These are phyloP conservation scores for Phlogophora meticulosa DNA, from an alignment of 2,888 invertebrate genomes.

Conservation along the genomic window DNA sequence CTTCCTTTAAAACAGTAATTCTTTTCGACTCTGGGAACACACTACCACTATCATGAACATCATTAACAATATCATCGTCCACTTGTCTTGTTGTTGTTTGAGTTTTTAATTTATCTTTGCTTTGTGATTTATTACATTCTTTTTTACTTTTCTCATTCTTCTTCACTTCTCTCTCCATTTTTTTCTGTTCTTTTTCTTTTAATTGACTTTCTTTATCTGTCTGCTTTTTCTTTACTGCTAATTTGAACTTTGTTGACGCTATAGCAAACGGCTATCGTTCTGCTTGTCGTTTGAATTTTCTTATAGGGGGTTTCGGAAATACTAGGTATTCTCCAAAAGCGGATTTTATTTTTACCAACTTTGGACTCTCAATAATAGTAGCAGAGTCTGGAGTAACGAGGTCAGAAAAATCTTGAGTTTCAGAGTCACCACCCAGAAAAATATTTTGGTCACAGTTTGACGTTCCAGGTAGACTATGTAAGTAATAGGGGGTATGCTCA, in stretches of 20 bases:
- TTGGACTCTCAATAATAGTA: too few species aligned
- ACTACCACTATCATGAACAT: not conserved
- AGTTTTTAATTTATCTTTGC: slow-evolving; percentile 3
- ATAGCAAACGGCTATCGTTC: too few species aligned
- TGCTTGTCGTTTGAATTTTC: too few species aligned
- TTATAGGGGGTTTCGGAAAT: not conserved
- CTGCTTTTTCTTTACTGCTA: not conserved
- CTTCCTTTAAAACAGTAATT: slow-evolving; percentile 3
- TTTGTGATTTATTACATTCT: slow-evolving; percentile 12
- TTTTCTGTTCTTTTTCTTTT: slow-evolving; percentile 3
- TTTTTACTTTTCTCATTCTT: slow-evolving; percentile 19
- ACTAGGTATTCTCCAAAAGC: not conserved
- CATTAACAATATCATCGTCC: slow-evolving; percentile 1
- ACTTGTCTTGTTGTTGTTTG: not conserved
- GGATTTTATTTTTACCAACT: not conserved
- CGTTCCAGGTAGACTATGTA: too few species aligned
- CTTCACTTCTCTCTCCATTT: slow-evolving; percentile 14
- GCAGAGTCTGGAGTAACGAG: too few species aligned
- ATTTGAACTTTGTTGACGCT: too few species aligned
- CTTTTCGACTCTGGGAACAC: not conserved
- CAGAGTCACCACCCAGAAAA: too few species aligned
- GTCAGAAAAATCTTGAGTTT: too few species aligned
- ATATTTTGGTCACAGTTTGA: too few species aligned
- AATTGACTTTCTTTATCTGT: not conserved
- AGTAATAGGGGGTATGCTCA: too few species aligned